A percentile compares a stretch with the other conserved stretches of the same genome.
Conservation (phyloP, 2,888 invertebrate genomes). For the Elmis aenea region DNA sequence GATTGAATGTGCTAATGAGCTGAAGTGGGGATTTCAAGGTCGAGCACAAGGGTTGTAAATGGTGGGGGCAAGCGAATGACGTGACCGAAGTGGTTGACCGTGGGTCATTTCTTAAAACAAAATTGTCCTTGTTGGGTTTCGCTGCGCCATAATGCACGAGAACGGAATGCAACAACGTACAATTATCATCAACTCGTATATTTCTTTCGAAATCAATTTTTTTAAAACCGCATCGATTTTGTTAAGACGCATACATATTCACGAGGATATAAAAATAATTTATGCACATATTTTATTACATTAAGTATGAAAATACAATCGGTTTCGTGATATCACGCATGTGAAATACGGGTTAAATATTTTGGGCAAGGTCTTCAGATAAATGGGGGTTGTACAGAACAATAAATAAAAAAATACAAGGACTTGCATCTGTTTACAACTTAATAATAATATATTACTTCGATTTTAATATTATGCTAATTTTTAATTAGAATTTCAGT, state of each 20-base stretch:
- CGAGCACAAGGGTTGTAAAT: slow-evolving; percentile 27
- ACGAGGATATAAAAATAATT: slow-evolving; percentile 12
- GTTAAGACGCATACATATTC: slow-evolving; percentile 9
- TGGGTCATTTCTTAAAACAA: too few species aligned
- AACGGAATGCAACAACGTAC: too few species aligned
- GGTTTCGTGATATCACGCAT: slow-evolving; percentile 7
- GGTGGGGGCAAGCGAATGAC: slow-evolving; percentile 23
- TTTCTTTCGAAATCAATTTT: too few species aligned
- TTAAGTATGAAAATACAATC: slow-evolving; percentile 9
- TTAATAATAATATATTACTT: too few species aligned
- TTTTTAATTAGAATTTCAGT: too few species aligned
- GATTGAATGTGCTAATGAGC: slow-evolving; percentile 37
- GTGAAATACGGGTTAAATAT: slow-evolving; percentile 6
- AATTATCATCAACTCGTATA: too few species aligned
- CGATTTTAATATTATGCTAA: too few species aligned
- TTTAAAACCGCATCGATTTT: slow-evolving; percentile 10
- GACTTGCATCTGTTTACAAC: too few species aligned
- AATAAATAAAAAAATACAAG: too few species aligned
- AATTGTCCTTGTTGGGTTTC: too few species aligned
- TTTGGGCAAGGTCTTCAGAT: slow-evolving; percentile 18
- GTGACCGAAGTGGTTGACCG: slow-evolving; percentile 31
- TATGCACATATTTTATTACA: slow-evolving; percentile 14
- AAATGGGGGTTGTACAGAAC: too few species aligned
- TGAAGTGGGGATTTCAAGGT: slow-evolving; percentile 35
- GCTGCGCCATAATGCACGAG: too few species aligned